Evolutionary conservation across 2,797 vertebrate genomes (phyloP), one percentile per base, ranked within the genome.

Genomic region (Carcharodon carcharias): DNA sequence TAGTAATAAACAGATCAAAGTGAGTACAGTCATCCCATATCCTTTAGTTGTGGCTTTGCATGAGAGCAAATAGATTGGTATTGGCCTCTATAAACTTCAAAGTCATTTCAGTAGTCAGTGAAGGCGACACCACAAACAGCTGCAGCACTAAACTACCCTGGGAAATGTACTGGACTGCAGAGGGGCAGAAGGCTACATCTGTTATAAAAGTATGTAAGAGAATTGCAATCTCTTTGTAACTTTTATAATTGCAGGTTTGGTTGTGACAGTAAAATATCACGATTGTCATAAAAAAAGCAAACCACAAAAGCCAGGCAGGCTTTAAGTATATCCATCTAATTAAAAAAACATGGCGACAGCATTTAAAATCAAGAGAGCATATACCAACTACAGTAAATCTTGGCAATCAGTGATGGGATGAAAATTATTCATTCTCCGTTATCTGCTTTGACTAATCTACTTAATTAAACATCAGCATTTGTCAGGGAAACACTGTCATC

Each of bases 1-100:
- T 95, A 95, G 94, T 95, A 95, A 95, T 95, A 95, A 95, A 73
- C 94, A 95, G 94, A 95, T 95, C 94, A 95, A 95, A 95, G 94
- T 50, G 45, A 95, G 31, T 95, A 95, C 67, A 95, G 94, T 95
- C 94, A 95, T 73, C 50, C 93, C 94, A 95, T 95, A 95, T 95
- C 94, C 94, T 95, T 95, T 95, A 95, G 94, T 95, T 95, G 94
- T 95, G 94, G 94, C 67, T 95, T 95, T 95, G 94, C 94, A 95
- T 95, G 94, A 95, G 94, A 95, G 94, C 94, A 95, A 95, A 95
- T 77, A 95, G 94, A 95, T 35, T 95, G 94, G 69, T 95, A 73
- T 95, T 95, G 94, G 69, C 28, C 69, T 95, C 26, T 95, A 77
- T 50, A 56, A 95, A 95, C 94, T 95, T 95, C 94, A 95, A 95